Base-by-base conservation (phyloP, 2,888 invertebrate species). In the Thecocarcelia acutangulata region DNA sequence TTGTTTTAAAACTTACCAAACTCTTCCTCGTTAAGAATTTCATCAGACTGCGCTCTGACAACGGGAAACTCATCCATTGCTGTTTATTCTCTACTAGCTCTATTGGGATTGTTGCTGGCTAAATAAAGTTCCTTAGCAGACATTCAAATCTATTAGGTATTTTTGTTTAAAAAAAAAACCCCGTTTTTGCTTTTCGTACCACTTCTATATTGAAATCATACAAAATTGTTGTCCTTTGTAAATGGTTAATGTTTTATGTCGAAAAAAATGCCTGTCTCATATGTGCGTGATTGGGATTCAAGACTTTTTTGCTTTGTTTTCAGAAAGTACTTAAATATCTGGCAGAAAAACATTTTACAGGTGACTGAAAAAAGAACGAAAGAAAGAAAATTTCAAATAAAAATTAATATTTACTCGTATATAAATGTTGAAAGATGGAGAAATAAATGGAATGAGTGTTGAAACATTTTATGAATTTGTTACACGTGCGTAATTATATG, bases 21-120 rank as follows among this genome's bases (percentile, higher is more conserved):
- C 70, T 90, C 90, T 33, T 89, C 88, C 66, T 90, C 90, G 61
- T 87, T 87, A 66, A 86, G 58, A 15, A 86, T 80, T 68, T 87
- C 88, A 74, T 87, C 87, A 33, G 85, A 81, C 17, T 86, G 86
- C 81, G 86, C 56, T 58, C 84, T 78, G 50, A 86, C 83, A 13
- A 85, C 63, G 17, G 86, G 87, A 76, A 83, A 85, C 72, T 87
- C 87, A 83, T 85, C 86, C 87, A 87, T 87, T 44, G 12, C 58
- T 63, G 33, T 63, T 13, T 3, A 5, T 28, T 8, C 28, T 44
- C 19, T 21, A n/a, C n/a, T n/a, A n/a, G n/a, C 15, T 5, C 13
- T 40, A 4, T 0, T 12, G 33, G 5, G 9, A 6, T 8, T 33
- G 4, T 11, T 17, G 9, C 19, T 40, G 5, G 11, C 17, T 40